Evolutionary conservation across 2,888 invertebrate species (phyloP), one percentile per base, ranked within the genome.

Genomic region (Apocheima hispidaria): DNA sequence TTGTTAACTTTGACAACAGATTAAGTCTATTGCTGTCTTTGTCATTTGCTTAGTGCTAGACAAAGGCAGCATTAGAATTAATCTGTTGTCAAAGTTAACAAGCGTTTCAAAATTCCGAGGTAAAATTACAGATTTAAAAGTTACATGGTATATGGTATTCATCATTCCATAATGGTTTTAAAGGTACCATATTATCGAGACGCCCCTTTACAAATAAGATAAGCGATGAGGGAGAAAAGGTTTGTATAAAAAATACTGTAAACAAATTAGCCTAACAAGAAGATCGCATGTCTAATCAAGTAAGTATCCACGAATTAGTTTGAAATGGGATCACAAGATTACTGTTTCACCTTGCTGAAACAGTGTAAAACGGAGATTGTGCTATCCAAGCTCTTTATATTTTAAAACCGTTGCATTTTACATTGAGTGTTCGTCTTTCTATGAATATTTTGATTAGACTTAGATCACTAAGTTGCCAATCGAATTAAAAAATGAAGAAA

Each of bases 261-360:
- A 44, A 44, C 20, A 21, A 35, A 28, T 43, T 56, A n/a, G 36
- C 23, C 48, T 38, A 57, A 65, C 36, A 60, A 65, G 51, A 53
- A 41, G 26, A 65, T 66, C 41, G 66, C 65, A 65, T 70, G 26
- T 54, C 58, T 60, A 62, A 68, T 72, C 67, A 67, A 65, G 65
- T 58, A 68, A 63, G 65, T 56, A 43, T 38, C 50, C 6, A 40
- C 56, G 65, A 70, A 70, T 70, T 68, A 65, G 56, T 66, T 56
- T 49, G 40, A 49, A 55, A 62, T 53, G 36, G 35, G 40, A 70
- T 64, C 41, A 51, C 12, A 49, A 46, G 16, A 46, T 52, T 43
- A 44, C 23, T 21, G 36, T 51, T 30, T 16, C 9, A 10, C 33
- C 9, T 14, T 38, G 9, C 33, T 49, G 33, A 9, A 30, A 21